Evolutionary conservation across 2,113 vertebrate species (phyloP), one percentile per base, ranked within the genome.

Genomic region (Mixornis gularis): DNA sequence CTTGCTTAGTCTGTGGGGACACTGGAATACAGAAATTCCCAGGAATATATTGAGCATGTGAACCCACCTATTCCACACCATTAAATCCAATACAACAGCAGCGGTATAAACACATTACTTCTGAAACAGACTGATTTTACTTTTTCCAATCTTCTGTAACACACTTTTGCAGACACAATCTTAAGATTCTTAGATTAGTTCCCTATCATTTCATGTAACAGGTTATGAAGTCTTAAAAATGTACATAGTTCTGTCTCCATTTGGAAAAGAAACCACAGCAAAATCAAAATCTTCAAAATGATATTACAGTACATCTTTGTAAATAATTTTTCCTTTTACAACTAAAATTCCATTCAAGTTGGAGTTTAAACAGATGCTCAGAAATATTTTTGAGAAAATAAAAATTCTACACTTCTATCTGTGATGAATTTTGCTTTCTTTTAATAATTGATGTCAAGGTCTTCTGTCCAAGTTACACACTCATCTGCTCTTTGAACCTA

Each of bases 361-460:
- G 11, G 22, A 63, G 76, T 93, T 96, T 76, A 82, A 95, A 95
- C 58, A 94, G 72, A 81, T 40, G 68, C 64, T 93, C 48, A 79
- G 77, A 93, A 92, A 73, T 89, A 74, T 34, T 90, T 92, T 62
- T 91, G 48, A 96, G 85, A 77, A 91, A 97, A 85, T 73, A 94
- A 58, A 92, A 93, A 59, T 63, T 60, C 77, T 88, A 80, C 83
- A 93, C 53, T 55, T 32, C 71, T 84, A 48, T 85, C 60, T 29
- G 79, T 77, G 90, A 93, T 94, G 92, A 97, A 92, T 85, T 94
- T 51, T 79, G 58, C 77, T 92, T 96, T 93, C 71, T 95, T 85
- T 79, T 74, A 79, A 96, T 87, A 92, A 91, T 9, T 95, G 90
- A 84, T 90, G 83, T 88, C 93, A 92, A 83, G 44, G 59, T 21